Base-by-base conservation (phyloP, 2,888 invertebrate species). In the Lepidocyrtoides sp. region DNA sequence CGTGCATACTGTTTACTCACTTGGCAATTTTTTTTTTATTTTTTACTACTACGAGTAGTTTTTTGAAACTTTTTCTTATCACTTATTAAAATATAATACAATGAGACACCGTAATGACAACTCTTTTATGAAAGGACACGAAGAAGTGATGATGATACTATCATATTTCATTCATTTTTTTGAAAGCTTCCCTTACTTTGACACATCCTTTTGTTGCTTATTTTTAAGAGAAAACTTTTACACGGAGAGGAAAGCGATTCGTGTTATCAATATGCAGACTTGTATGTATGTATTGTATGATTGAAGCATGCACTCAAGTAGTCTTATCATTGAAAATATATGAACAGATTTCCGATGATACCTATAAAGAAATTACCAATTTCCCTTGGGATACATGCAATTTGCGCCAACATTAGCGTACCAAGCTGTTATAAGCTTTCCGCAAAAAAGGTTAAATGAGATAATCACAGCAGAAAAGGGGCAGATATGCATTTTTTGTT, bases 161-260 rank as follows among this genome's bases (percentile, higher is more conserved):
- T 82, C 89, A 83, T 89, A 89, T 82, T 89, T 89, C 75, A 89
- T 82, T 88, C 69, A 88, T 57, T 63, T 54, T 60, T 69, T 66
- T 82, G 72, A 89, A 89, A 89, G 89, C 89, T 89, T 89, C 82
- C 60, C 60, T 20, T 26, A 57, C 44, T 88, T 66, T 82, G 89
- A 75, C 54, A 89, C 54, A 32, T 89, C 72, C 82, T 89, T 69
- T 66, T 79, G 26, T 51, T 60, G 23, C n/a, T n/a, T n/a, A n/a
- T n/a, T n/a, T 36, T 44, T 36, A 60, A 36, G 60, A 82, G 81
- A 60, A 60, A 82, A 0, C 41, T 54, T 20, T 51, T 29, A 20
- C 51, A 29, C 51, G 17, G 44, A 32, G 17, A 29, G 54, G 51
- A 32, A 54, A 79, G 17, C n/a, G n/a, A 79, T 79, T 79, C 5